Conservation (phyloP, 2,888 invertebrate species). For the Apodemia mormo region DNA sequence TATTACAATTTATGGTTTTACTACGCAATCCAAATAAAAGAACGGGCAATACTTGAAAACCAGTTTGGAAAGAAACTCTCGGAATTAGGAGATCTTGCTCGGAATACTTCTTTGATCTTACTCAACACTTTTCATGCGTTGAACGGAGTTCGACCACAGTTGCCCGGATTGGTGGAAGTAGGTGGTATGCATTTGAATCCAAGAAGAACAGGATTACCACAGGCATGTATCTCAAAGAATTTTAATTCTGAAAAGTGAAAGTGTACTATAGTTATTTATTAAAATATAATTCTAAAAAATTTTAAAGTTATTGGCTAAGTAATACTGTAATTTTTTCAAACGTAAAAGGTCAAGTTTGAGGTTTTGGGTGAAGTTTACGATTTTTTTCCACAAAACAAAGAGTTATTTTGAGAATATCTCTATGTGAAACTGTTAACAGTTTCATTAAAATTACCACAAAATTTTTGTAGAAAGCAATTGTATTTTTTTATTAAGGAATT, state of each 20-base stretch:
- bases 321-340: too few relatives aligned
- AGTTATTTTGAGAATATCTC: too few relatives aligned
- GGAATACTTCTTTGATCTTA: constrained; percentile 77
- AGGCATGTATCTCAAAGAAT: constrained; percentile 47
- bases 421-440: too few relatives aligned
- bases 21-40: constrained; percentile 55
- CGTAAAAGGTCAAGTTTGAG: too few relatives aligned
- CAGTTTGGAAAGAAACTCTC: constrained; percentile 72
- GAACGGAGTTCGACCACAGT: constrained; percentile 78
- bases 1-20: constrained; percentile 61
- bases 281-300: neutral
- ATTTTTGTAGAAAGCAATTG: too few relatives aligned
- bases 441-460: too few relatives aligned
- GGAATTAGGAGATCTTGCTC: constrained; percentile 74
- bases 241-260: too few relatives aligned
- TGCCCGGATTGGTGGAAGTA: constrained; percentile 83
- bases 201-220: constrained; percentile 63
- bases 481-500: too few relatives aligned
- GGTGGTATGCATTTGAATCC: constrained; percentile 83
- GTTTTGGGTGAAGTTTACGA: too few relatives aligned
- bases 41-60: constrained; percentile 63
- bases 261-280: neutral
- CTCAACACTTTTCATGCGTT: constrained; percentile 83
- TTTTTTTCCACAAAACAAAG: too few relatives aligned
- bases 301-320: neutral